Evolutionary conservation across 2,888 invertebrate genomes (phyloP).

Genomic region (Conus canariensis): DNA sequence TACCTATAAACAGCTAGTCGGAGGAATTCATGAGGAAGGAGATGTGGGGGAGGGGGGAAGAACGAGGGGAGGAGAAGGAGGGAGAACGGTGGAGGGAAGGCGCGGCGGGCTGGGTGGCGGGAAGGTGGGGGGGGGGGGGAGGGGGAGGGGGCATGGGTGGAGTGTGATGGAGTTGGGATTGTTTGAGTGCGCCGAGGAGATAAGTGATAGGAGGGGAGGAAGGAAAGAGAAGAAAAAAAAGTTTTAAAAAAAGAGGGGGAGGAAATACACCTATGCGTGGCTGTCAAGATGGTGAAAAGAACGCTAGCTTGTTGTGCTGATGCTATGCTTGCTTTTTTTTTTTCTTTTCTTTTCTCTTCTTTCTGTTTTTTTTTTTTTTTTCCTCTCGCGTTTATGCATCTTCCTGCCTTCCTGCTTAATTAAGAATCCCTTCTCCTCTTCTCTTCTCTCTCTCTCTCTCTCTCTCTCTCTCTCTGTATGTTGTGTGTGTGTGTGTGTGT

Average conservation of each 20-base stretch:
- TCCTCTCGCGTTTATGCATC: neutral
- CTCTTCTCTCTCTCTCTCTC: neutral
- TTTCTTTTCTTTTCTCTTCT: neutral
- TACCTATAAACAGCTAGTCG: slow-evolving; percentile 33
- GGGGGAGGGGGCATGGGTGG: neutral
- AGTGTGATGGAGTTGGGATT: too few relatives aligned
- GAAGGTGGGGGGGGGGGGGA: neutral
- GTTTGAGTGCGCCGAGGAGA: too few relatives aligned
- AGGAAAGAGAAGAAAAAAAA: neutral
- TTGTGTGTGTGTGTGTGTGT: neutral
- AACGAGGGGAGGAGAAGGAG: neutral
- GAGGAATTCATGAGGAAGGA: neutral
- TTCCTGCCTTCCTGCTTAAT: neutral
- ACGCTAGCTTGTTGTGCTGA: neutral
- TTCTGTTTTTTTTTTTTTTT: neutral
- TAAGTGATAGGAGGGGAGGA: neutral
- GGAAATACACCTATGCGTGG: neutral
- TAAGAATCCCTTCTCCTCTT: neutral
- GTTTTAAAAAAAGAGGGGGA: neutral
- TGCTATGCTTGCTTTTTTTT: neutral
- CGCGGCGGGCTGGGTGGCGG: neutral
- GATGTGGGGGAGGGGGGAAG: neutral
- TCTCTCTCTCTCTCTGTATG: neutral
- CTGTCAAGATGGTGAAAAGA: neutral
- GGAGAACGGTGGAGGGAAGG: neutral